Base-by-base conservation (phyloP, 2,888 invertebrate species). In the Drosophila buzzatii region DNA sequence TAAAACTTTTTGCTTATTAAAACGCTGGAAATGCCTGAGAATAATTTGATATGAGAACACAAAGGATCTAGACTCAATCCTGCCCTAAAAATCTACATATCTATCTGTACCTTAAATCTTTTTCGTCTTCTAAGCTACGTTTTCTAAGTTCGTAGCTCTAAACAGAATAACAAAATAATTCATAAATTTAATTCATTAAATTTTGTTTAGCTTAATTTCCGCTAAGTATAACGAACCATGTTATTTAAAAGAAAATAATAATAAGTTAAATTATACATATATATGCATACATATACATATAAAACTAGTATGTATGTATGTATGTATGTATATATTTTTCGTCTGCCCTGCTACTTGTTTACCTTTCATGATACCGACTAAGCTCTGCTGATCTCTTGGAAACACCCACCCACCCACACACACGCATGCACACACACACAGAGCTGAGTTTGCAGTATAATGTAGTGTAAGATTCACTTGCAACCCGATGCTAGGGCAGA, bases 351-450 rank as follows among this genome's bases (percentile, higher is more conserved):
- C 23, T 66, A 57, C 53, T 61, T 69, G 62, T 68, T 61, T 62
- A 65, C 59, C 68, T 66, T 47, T 9, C 63, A 31, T 63, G 68
- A 59, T 79, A 76, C 59, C 57, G 70, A 66, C 73, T 80, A 64
- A 79, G 80, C 79, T 68, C 76, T 70, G 44, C 70, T 73, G 73
- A 79, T 79, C 68, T 70, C 70, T 53, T 58, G 49, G 49, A 42
- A 60, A 42, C 51, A 60, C 53, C 31, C 33, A 27, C 31, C 44
- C 57, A 59, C 9, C 49, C 33, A 35, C 23, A 23, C n/a, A 20
- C 53, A 44, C 27, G 6, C 4, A 27, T 6, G 3, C 23, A 27
- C 27, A 49, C 57, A 42, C 20, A 23, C n/a, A 20, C 53, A 44
- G 52, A 60, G 47, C 57, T 61, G 49, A 27, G 51, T 12, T 33